Conservation (phyloP, 35 echinoderm and acorn worm genomes). For the Apostichopus californicus region DNA sequence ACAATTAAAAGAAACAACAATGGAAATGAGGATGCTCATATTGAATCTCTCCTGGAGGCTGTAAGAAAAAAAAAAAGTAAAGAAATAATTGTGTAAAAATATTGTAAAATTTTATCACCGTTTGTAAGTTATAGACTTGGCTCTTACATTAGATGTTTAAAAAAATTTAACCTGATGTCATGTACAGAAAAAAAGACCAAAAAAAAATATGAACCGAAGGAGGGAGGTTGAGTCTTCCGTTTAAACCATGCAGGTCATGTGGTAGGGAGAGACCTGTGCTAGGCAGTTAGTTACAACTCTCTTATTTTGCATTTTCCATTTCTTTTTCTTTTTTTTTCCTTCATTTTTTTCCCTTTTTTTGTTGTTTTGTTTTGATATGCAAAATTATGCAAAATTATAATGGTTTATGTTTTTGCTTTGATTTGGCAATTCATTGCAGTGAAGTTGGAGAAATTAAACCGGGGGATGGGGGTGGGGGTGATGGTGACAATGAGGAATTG, state of each 20-base stretch:
- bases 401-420: background rate
- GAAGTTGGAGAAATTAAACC: background rate
- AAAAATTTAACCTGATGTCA: background rate
- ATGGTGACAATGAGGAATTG: background rate
- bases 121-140: slow-evolving; percentile 38
- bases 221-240: background rate
- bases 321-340: background rate
- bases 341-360: background rate
- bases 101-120: slow-evolving; percentile 24
- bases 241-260: slow-evolving; percentile 5
- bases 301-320: background rate
- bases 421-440: background rate
- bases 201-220: background rate
- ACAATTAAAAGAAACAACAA: background rate
- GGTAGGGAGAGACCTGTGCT: background rate
- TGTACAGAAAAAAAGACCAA: slow-evolving; percentile 15
- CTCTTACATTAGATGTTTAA: slow-evolving; percentile 36
- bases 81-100: background rate
- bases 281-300: background rate
- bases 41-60: slow-evolving; percentile 23
- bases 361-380: slow-evolving; percentile 20
- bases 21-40: background rate
- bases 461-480: background rate
- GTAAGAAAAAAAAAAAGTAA: background rate
- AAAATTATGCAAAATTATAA: slow-evolving; percentile 34